Percentiles rank a stretch among this genome's conserved stretches.
Conservation (phyloP, 2,113 vertebrate genomes). For the Benitochromis conjunctus region DNA sequence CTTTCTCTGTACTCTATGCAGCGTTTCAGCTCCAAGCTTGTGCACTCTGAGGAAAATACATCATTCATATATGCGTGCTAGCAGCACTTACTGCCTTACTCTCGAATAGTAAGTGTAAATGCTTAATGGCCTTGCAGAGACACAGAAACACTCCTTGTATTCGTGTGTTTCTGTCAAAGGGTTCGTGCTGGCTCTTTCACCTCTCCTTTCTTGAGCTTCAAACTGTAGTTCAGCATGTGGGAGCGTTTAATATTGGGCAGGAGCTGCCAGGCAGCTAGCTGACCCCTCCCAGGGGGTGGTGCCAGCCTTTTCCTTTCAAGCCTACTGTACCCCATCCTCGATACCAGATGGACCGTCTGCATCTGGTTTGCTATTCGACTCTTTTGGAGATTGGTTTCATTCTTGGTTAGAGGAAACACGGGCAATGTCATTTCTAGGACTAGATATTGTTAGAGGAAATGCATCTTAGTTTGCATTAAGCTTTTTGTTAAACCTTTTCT, state of each 20-base stretch:
- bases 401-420: not conserved
- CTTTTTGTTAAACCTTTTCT: not conserved
- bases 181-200: not conserved
- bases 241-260: constrained; percentile 23
- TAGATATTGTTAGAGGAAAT: not conserved
- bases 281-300: not conserved
- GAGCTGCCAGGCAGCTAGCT: not conserved
- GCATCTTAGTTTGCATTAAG: not conserved
- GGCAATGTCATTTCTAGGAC: not conserved
- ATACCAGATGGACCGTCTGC: constrained; percentile 9
- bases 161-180: not conserved
- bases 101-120: constrained; percentile 7
- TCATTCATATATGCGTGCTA: constrained; percentile 21
- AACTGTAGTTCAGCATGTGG: constrained; percentile 25
- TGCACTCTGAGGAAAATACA: constrained; percentile 13
- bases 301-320: constrained; percentile 25
- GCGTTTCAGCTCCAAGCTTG: not conserved
- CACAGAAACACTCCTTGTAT: not conserved
- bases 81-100: constrained; percentile 11
- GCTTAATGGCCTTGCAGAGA: constrained; percentile 13
- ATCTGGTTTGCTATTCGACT: not conserved
- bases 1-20: not conserved
- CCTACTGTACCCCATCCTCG: not conserved
- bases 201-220: not conserved
- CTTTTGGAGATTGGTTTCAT: not conserved